Evolutionary conservation across 2,113 vertebrate genomes (phyloP), one percentile per base, ranked within the genome.

Genomic region (Nothoprocta pentlandii): DNA sequence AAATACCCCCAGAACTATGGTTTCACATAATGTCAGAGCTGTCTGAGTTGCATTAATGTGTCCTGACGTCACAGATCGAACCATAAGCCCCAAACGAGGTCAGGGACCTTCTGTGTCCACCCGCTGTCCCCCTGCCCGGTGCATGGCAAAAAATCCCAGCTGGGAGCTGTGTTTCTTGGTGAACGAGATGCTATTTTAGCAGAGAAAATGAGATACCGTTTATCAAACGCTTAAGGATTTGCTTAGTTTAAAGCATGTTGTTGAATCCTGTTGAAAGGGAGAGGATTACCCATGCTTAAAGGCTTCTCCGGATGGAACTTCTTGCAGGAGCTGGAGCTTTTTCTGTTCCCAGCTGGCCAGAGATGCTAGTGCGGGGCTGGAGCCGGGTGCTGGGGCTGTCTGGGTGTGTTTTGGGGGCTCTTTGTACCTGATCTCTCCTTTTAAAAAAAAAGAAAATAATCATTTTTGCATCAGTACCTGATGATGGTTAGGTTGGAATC

Each of bases 201-300:
- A 16, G 82, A 58, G 10, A 77, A 87, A 75, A 91, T 14, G 73
- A 92, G 75, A 44, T 68, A 6, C 42, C 36, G 53, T 90, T 85
- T 53, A 96, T 76, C 87, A 90, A 84, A 56, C 76, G 44, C 61
- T 91, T 70, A 15, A 61, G 75, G 79, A 75, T 59, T 80, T 85
- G 42, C 20, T 96, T 82, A 56, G 71, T 93, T 87, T 51, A 34
- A 92, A 94, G 82, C 83, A 68, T 44, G 85, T 74, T 70, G 56
- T 68, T 93, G 92, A 91, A 97, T 92, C 89, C 76, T 70, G 78
- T 85, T 91, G 94, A 86, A 96, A 92, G 36, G 2, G 82, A 93
- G 85, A 90, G 90, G 93, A 92, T 95, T 94, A 68, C 20, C 88
- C 75, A 2, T 30, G 54, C 68, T 90, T 64, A 36, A 83, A 85